Evolutionary conservation across 2,797 vertebrate species (phyloP).

Genomic region (Enteromius mattozi): DNA sequence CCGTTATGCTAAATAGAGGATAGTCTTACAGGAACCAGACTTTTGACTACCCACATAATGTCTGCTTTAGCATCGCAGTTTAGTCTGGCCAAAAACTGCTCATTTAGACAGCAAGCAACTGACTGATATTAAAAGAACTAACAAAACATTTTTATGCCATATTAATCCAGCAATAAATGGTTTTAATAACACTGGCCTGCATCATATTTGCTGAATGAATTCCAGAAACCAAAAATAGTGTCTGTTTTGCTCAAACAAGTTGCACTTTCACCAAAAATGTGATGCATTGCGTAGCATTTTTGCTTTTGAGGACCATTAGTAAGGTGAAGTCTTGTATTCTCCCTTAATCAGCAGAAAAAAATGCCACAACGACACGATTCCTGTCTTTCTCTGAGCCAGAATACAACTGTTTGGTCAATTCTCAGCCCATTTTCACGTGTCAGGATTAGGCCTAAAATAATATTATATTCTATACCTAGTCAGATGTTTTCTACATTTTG

Average conservation of each 20-base stretch:
- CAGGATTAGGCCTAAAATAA: background rate
- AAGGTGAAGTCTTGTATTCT: background rate
- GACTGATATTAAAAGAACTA: background rate
- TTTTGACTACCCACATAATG: background rate
- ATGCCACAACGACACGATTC: background rate
- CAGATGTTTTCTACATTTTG: background rate
- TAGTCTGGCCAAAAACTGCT: background rate
- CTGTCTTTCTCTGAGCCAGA: background rate
- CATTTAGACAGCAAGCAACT: background rate
- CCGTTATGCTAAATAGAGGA: conserved; percentile 25
- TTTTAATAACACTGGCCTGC: background rate
- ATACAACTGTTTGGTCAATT: background rate
- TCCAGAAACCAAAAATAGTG: background rate
- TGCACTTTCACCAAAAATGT: background rate
- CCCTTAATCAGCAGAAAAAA: background rate
- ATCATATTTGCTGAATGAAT: background rate
- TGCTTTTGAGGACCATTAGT: background rate
- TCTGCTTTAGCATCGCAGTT: background rate
- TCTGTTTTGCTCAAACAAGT: background rate
- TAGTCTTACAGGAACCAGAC: conserved; percentile 10
- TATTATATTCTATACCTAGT: background rate
- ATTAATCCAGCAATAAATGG: background rate
- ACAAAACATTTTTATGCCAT: background rate
- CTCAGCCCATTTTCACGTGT: background rate
- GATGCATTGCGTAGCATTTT: background rate